A percentile compares a stretch with the other conserved stretches of the same genome.
Conservation (phyloP, 2,113 vertebrate genomes). For the Emydocephalus ijimae region DNA sequence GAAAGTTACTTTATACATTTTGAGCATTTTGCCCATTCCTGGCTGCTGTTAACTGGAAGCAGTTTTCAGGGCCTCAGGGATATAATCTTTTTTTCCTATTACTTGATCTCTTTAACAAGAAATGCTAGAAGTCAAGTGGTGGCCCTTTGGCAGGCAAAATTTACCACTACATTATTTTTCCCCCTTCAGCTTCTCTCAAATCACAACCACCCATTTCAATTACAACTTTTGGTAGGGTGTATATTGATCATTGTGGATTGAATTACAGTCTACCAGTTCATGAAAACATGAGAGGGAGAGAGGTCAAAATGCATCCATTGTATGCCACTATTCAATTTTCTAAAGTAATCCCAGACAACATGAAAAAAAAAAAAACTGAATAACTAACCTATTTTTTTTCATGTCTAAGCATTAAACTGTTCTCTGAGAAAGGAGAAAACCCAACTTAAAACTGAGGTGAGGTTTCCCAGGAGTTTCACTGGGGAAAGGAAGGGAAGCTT, state of each 20-base stretch:
- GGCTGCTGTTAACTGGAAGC: background rate
- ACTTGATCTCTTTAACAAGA: background rate
- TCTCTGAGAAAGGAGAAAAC: slow-evolving; percentile 9
- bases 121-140: background rate
- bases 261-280: background rate
- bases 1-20: background rate
- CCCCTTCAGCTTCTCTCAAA: background rate
- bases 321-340: slow-evolving; percentile 12
- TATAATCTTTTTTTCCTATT: background rate
- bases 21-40: background rate
- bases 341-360: slow-evolving; percentile 17
- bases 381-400: slow-evolving; percentile 27
- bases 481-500: background rate
- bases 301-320: background rate
- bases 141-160: background rate
- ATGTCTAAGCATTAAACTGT: background rate
- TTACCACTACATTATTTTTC: background rate
- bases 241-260: background rate
- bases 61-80: background rate
- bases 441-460: fast-evolving
- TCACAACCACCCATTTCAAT: background rate
- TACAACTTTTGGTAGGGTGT: background rate
- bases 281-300: background rate
- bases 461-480: fast-evolving
- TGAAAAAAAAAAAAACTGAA: background rate